Evolutionary conservation across 2,888 invertebrate genomes (phyloP).

Genomic region (Euclidia mi): DNA sequence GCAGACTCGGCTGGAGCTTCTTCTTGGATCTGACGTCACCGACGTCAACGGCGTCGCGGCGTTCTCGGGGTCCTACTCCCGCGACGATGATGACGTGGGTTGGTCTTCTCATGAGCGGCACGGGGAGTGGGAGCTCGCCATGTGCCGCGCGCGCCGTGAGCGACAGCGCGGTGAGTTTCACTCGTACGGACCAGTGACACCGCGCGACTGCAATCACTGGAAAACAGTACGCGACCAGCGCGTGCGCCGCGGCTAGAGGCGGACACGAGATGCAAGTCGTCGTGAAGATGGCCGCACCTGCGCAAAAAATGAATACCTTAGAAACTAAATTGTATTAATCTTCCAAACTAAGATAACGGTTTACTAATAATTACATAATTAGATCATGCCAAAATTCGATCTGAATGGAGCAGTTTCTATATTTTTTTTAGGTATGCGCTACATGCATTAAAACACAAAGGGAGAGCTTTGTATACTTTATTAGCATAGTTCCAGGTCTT

Average conservation of each 20-base stretch:
- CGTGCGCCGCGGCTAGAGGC: conserved; percentile 90
- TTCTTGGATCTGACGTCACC: conserved; percentile 80
- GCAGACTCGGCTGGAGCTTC: conserved; percentile 88
- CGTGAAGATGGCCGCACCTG: conserved; percentile 80
- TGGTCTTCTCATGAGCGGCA: conserved; percentile 92
- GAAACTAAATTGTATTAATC: too few species aligned
- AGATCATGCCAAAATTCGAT: too few species aligned
- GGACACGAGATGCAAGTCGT: conserved; percentile 85
- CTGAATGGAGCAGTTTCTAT: too few species aligned
- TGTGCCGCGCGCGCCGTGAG: conserved; percentile 93
- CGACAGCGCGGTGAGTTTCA: conserved; percentile 93
- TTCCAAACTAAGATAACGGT: too few species aligned
- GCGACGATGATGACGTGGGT: conserved; percentile 94
- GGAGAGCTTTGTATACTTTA: too few species aligned
- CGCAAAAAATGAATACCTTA: neutral
- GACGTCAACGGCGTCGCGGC: conserved; percentile 87
- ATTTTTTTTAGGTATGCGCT: too few species aligned
- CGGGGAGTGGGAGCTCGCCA: conserved; percentile 93
- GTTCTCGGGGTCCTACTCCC: conserved; percentile 91
- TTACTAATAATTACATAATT: too few species aligned
- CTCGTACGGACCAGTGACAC: conserved; percentile 92
- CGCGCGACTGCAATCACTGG: conserved; percentile 90
- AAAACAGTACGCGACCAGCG: conserved; percentile 91
- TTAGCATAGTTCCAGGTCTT: too few species aligned
- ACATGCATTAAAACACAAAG: too few species aligned